Base-by-base conservation (phyloP, 1,140 invertebrate species). In the Diorhabda sublineata region DNA sequence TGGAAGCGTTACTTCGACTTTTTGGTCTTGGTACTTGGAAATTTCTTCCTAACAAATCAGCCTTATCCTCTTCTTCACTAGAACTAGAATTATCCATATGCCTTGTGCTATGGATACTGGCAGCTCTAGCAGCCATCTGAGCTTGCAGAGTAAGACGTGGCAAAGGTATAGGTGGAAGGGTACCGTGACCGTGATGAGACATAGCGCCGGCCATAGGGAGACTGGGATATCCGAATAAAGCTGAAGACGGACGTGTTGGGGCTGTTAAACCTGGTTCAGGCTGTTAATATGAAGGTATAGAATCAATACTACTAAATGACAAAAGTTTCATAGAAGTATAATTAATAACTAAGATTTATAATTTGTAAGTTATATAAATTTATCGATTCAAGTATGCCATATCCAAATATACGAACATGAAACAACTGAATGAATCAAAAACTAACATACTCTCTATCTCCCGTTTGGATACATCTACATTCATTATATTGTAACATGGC, bases 11-110 rank as follows among this genome's bases (percentile, higher is more conserved):
- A 64, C 87, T 88, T 69, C 91, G 84, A 64, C 91, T 93, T 80
- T 92, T 93, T 8, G 92, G 91, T 73, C 92, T 84, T 2, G 92
- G 91, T 62, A 92, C 91, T 71, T 88, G 87, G 71, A 88, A 88
- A 69, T 84, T 87, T 68, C 86, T 80, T 6, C 87, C 87, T 3
- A 92, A 84, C 45, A 94, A 81, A 79, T 93, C 91, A 11, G 90
- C 87, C 68, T 91, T 84, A 77, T 91, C 89, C 76, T 90, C 89
- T 74, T 88, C 86, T 74, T 88, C 87, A 71, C 86, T 87, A 0
- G 89, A 90, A 70, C 87, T 88, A 42, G 85, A 87, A 47, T 87
- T 89, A 71, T 86, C 85, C 5, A 82, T 82, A 61, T 43, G 45
- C 78, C 75, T 69, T 73, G 77, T 76, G 3, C 77, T 83, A 67